Evolutionary conservation across 1,140 invertebrate species (phyloP), one percentile per base, ranked within the genome.

Genomic region (Pachypeltis micranthus): DNA sequence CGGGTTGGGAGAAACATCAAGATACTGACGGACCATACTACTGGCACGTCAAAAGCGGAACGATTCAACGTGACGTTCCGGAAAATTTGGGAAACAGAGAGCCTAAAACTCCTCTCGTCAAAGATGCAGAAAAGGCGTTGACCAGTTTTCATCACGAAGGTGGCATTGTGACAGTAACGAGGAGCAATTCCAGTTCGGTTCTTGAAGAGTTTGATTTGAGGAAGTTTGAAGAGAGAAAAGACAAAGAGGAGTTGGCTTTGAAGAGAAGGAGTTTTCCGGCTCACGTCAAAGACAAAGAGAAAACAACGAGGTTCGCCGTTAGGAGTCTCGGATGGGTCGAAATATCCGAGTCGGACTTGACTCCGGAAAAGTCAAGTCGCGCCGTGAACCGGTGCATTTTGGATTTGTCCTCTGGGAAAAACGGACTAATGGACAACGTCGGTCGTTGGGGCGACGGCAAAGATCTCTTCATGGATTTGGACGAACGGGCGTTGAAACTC

Each of bases 41-140:
- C 74, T 98, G 94, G 94, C 95, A 98, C 77, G 94, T 97, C 70
- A 95, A 96, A 75, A 96, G 91, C 72, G 95, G 95, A 7, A 96
- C 93, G 0, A 97, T 97, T 70, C 94, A 96, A 73, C 80, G 94
- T 55, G 91, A 98, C 73, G 83, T 86, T 56, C 93, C 93, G 2
- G 82, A 82, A 55, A 66, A 73, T 23, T 69, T 73, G 63, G 72
- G 72, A 19, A 76, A 77, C 66, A 72, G 72, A 19, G 78, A 80
- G 65, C 72, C 74, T 10, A 72, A 76, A 54, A 76, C 73, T 64
- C 77, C 74, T 65, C 72, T 79, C 21, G 72, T 79, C 55, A 81
- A 83, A 65, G 81, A 83, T 72, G 79, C 79, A 44, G 81, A 83
- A 61, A 78, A 74, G 61, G 72, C 76, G 72, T 74, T 80, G 69